These are phyloP conservation scores for Nymphicus hollandicus DNA, from an alignment of 2,113 vertebrate genomes.

Conservation along the genomic window DNA sequence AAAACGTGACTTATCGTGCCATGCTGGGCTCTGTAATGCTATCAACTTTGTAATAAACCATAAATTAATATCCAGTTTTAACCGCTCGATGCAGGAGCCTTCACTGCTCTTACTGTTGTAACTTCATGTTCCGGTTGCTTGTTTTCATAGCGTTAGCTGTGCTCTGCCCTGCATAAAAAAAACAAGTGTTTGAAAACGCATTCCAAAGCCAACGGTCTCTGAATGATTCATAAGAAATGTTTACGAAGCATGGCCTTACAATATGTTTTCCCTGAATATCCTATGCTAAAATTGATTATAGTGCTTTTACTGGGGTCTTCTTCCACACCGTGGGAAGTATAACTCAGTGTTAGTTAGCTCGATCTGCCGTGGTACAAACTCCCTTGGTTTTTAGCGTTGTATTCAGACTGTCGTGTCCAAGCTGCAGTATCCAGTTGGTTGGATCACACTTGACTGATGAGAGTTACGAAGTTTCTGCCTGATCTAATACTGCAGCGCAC, in stretches of 20 bases:
- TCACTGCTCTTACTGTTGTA: background rate
- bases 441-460: background rate
- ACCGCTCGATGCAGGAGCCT: background rate
- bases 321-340: background rate
- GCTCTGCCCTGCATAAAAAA: background rate
- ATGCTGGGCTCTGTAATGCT: conserved; percentile 12
- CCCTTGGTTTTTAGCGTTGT: background rate
- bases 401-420: background rate
- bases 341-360: conserved; percentile 3
- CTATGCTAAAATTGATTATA: background rate
- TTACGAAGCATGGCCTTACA: conserved; percentile 18
- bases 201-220: background rate
- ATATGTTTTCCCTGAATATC: background rate
- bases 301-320: background rate
- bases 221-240: background rate
- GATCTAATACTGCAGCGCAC: conserved; percentile 2
- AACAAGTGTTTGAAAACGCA: background rate
- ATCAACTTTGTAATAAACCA: conserved; percentile 38
- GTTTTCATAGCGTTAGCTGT: background rate
- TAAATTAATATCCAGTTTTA: conserved; percentile 22
- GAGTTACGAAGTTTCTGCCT: background rate
- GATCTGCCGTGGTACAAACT: background rate
- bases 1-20: background rate
- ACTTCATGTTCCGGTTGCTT: background rate
- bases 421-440: background rate